phyloP scores from a whole-genome alignment of 2,888 invertebrate species.

The Ornithoptera alexandrae region DNA sequence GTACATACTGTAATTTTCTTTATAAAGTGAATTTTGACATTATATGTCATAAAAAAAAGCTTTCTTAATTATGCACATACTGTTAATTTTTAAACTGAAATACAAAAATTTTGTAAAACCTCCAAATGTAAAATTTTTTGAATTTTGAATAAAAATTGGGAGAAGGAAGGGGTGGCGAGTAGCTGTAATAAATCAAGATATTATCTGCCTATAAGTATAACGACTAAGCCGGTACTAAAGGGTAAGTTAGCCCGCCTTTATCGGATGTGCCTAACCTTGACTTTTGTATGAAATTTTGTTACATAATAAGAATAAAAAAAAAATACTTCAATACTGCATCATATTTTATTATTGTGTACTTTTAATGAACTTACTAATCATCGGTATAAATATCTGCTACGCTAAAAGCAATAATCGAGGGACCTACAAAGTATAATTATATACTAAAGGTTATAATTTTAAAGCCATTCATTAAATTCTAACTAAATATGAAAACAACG shows the following conservation, averaged over 20 bases:
- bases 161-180: conserved; percentile 50
- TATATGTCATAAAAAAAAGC: background rate
- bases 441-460: conserved; percentile 69
- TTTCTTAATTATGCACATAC: background rate
- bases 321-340: background rate
- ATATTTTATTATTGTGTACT: conserved; percentile 31
- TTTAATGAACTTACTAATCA: conserved; percentile 30
- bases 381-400: conserved; percentile 56
- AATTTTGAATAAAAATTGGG: conserved; percentile 2
- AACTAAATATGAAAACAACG: conserved; percentile 74
- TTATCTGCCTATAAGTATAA: conserved; percentile 71
- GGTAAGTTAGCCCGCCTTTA: conserved; percentile 57
- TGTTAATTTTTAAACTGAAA: background rate
- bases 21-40: background rate
- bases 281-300: conserved; percentile 16
- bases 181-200: conserved; percentile 75
- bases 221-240: conserved; percentile 61
- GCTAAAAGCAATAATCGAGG: conserved; percentile 72
- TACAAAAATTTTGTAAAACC: background rate
- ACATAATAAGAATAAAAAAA: conserved; percentile 4
- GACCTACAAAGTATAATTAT: conserved; percentile 67
- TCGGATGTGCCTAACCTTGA: conserved; percentile 37
- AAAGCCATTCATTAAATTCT: conserved; percentile 74
- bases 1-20: too few relatives aligned
- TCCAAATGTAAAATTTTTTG: background rate